phyloP scores from a whole-genome alignment of 1,140 invertebrate genomes.

The Metopolophium dirhodum region DNA sequence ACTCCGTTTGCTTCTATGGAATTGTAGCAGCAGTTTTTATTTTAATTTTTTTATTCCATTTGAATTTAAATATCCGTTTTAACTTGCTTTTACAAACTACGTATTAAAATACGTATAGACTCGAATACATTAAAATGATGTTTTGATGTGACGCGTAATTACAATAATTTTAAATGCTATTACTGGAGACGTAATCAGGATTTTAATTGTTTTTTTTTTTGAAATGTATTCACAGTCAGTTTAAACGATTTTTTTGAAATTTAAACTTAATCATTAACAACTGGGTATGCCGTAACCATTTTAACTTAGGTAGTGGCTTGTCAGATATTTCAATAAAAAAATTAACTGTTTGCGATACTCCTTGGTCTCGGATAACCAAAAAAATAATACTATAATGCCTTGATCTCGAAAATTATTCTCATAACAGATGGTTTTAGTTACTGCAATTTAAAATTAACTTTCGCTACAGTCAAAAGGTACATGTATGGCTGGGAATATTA shows the following conservation, averaged over 20 bases:
- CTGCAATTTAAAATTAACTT: neutral
- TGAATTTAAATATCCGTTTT: neutral
- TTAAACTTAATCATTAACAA: too few species aligned
- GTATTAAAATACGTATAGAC: neutral
- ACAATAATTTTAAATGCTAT: neutral
- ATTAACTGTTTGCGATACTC: neutral
- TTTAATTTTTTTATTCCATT: neutral
- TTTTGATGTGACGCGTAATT: neutral
- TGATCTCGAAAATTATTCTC: neutral
- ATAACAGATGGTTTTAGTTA: neutral
- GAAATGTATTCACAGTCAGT: neutral
- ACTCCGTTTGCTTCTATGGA: neutral
- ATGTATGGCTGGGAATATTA: neutral
- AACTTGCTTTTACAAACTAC: neutral
- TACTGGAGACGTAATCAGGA: neutral
- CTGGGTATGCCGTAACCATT: too few species aligned
- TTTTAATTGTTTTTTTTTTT: neutral
- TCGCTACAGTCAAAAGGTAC: neutral
- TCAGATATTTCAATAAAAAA: neutral
- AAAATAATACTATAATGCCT: neutral
- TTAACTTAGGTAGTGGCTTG: too few species aligned
- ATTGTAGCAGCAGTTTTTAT: neutral
- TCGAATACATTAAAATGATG: neutral
- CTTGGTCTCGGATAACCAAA: neutral
- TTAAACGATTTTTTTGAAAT: neutral